Base-by-base conservation (phyloP, 2,888 invertebrate species). In the Trissolcus brochymenae region DNA sequence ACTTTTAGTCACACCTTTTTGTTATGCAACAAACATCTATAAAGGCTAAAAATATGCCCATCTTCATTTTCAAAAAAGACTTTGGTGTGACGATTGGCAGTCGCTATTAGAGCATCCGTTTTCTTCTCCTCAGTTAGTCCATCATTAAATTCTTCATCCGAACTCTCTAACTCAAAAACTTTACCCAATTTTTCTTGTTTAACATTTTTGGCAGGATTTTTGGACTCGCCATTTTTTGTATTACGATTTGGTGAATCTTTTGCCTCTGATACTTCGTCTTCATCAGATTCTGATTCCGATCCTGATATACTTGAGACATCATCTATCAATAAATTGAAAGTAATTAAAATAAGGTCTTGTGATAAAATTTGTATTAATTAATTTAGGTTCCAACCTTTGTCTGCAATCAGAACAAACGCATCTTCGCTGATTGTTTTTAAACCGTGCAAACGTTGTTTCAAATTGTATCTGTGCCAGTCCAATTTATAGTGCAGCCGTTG, bases 381-480 rank as follows among this genome's bases (percentile, higher is more conserved):
- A 4, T 35, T 35, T 35, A 11, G 35, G 0, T 35, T 9, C 40
- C 41, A 14, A 84, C 84, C 82, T 81, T 87, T 87, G 84, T 90
- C 91, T 29, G 90, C 90, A 78, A 91, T 88, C 40, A 90, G 87
- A 66, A 89, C 88, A 88, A 94, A 94, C 76, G 90, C 89, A 54
- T 92, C 92, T 84, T 93, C 93, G 7, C 89, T 90, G 19, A 94
- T 87, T 1, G 91, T 87, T 54, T 88, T 85, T 61, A 90, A 89
- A 7, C 93, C 93, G 80, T 91, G 91, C 11, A 95, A 86, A 79
- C 93, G 93, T 79, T 93, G 92, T 83, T 95, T 95, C 46, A 96
- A 89, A 88, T 96, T 96, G 84, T 95, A 95, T 2, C 95, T 92
- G 87, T 96, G 96, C 95, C 95, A 96, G 86, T 96, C 96, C 43